These are phyloP conservation scores for Urocyon cinereoargenteus DNA, from an alignment of 2,797 vertebrate genomes.

Conservation along the genomic window DNA sequence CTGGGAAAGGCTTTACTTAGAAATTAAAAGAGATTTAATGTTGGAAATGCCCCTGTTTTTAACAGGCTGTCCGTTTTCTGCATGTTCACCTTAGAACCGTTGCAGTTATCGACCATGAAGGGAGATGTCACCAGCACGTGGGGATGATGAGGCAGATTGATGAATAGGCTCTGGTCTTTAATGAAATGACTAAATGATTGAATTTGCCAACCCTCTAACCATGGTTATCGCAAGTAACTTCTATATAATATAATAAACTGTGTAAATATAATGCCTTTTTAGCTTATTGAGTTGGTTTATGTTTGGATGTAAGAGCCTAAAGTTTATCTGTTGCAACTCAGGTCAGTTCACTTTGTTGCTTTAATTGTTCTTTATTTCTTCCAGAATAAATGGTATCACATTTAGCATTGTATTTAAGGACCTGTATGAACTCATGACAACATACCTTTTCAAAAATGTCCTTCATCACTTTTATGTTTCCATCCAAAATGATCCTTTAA, in stretches of 20 bases:
- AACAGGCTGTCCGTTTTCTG: background rate
- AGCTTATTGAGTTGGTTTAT: background rate
- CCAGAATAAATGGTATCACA: background rate
- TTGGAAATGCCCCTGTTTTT: background rate
- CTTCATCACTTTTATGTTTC: background rate
- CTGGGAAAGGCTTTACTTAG: background rate
- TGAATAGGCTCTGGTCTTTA: background rate
- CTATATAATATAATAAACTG: background rate
- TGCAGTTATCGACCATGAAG: background rate
- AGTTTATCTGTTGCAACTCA: background rate
- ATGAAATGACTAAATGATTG: background rate
- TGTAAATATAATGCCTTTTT: background rate
- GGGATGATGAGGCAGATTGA: background rate
- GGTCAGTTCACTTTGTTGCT: background rate
- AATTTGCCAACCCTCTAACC: background rate
- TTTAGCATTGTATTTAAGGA: background rate
- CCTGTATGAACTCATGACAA: background rate
- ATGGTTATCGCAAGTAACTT: background rate
- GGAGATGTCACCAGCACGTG: background rate
- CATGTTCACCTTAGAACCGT: background rate
- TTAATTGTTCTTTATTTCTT: background rate
- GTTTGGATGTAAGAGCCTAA: background rate
- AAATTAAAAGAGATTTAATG: background rate
- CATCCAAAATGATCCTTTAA: background rate
- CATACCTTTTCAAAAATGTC: background rate